A percentile compares a stretch with the other conserved stretches of the same genome.
phyloP scores from a whole-genome alignment of 2,888 invertebrate genomes.

The Lasius platythorax region DNA sequence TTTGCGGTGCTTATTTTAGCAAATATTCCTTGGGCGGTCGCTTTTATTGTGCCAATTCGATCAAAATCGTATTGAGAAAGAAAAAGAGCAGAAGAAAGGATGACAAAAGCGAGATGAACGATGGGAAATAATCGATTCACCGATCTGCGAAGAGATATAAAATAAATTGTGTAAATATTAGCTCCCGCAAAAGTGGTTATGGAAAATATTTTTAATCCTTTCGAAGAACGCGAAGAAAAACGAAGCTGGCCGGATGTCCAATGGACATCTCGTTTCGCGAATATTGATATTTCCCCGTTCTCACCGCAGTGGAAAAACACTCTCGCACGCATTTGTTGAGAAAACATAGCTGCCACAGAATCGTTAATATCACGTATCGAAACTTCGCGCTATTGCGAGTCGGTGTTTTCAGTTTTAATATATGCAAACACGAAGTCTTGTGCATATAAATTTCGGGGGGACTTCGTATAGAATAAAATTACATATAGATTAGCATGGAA shows the following conservation, averaged over 20 bases:
- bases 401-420: constrained; percentile 22
- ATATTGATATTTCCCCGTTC: constrained; percentile 44
- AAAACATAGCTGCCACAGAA: constrained; percentile 31
- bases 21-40: constrained; percentile 55
- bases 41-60: constrained; percentile 11
- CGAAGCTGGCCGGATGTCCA: background rate
- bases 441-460: background rate
- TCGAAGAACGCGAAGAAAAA: constrained; percentile 37
- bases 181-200: constrained; percentile 35
- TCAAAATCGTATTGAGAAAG: constrained; percentile 6
- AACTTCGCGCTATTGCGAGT: background rate
- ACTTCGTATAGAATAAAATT: background rate
- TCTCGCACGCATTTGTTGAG: constrained; percentile 42
- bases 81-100: background rate
- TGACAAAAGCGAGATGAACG: constrained; percentile 15
- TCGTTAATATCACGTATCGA: constrained; percentile 30
- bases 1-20: constrained; percentile 63
- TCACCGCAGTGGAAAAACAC: constrained; percentile 31
- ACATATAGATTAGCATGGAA: background rate
- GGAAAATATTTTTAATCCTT: constrained; percentile 53
- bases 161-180: constrained; percentile 56
- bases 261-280: constrained; percentile 36
- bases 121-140: constrained; percentile 44
- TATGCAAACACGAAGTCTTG: background rate
- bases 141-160: constrained; percentile 26